Evolutionary conservation across 2,888 invertebrate genomes (phyloP), one percentile per base, ranked within the genome.

Genomic region (Tuta absoluta): DNA sequence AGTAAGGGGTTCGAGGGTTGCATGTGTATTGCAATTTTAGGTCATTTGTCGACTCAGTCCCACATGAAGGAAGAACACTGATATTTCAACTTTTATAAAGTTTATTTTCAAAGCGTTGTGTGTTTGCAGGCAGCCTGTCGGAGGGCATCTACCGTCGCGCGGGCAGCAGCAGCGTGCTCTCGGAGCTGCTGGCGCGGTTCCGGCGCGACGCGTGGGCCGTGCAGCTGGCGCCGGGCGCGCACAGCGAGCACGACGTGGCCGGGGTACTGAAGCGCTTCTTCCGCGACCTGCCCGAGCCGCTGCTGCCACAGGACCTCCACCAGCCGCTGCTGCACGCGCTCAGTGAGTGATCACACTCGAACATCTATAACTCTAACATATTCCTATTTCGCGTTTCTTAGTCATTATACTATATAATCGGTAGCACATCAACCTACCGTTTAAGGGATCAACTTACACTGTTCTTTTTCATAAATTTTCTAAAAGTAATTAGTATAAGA

Each of bases 131-230:
- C 8, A 95, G 95, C 72, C 94, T 97, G 87, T 94, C 95, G 0
- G 96, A 97, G 84, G 98, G 98, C 2, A 97, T 98, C 73, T 98
- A 98, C 83, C 93, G 98, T 4, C 94, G 95, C 63, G 95, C 95
- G 19, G 98, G 98, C 21, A 95, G 95, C 37, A 95, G 95, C 71
- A 93, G 95, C 23, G 94, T 95, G 8, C 94, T 98, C 19, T 92
- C 95, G 0, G 94, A 94, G 67, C 89, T 98, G 19, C 87, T 98
- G 65, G 93, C 94, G 8, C 92, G 94, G 60, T 97, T 98, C 81
- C 93, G 96, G 3, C 93, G 95, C 69, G 96, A 98, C 79, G 96
- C 98, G 14, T 96, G 97, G 94, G 94, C 95, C 5, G 96, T 98
- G 4, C 96, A 96, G 80, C 93, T 98, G 58, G 95, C 95, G 14